Conservation (phyloP, 2,888 invertebrate genomes). For the Aporophyla lueneburgensis region DNA sequence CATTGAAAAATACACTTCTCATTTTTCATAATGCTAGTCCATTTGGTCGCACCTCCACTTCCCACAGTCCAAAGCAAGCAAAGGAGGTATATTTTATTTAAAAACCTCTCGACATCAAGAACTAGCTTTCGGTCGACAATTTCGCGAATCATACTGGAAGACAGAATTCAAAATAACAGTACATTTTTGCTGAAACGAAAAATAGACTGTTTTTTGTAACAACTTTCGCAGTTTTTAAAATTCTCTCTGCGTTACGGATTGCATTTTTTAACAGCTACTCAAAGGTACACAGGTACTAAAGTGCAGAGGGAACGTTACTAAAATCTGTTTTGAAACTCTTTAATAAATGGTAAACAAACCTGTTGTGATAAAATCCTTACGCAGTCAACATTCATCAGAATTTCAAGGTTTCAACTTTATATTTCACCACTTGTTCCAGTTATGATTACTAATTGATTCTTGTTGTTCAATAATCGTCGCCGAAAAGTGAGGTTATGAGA, state of each 20-base stretch:
- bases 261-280: conserved; percentile 75
- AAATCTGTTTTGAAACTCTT: background rate
- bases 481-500: background rate
- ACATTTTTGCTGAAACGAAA: conserved; percentile 31
- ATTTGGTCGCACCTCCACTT: conserved; percentile 13
- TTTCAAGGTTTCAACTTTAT: too few relatives aligned
- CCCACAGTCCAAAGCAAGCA: background rate
- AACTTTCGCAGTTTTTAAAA: conserved; percentile 53
- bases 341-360: background rate
- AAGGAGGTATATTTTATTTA: conserved; percentile 47
- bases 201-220: conserved; percentile 20
- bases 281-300: conserved; percentile 59
- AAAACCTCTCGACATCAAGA: conserved; percentile 33
- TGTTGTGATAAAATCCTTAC: too few relatives aligned
- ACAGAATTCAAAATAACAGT: conserved; percentile 61
- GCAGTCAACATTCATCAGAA: too few relatives aligned
- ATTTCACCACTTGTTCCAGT: too few relatives aligned
- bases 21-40: conserved; percentile 34
- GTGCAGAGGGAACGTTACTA: conserved; percentile 35
- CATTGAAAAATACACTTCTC: background rate
- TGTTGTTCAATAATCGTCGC: background rate
- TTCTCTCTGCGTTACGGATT: conserved; percentile 68
- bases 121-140: conserved; percentile 44
- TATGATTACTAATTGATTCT: background rate
- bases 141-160: conserved; percentile 53